Conservation (phyloP, 2,888 invertebrate genomes). For the Melanotus villosus region DNA sequence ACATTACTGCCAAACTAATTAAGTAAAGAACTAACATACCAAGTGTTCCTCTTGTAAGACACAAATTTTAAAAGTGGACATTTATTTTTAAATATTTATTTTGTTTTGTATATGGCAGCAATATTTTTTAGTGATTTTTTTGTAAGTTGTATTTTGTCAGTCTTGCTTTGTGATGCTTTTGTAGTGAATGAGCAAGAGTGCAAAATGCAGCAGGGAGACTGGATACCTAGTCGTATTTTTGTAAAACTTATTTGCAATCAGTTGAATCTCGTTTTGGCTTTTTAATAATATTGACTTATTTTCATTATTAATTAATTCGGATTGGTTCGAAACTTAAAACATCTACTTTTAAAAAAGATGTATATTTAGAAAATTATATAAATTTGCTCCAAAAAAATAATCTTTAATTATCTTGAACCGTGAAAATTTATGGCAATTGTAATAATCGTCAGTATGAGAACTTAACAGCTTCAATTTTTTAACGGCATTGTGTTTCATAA, state of each 20-base stretch:
- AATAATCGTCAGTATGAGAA: too few species aligned
- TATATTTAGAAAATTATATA: too few species aligned
- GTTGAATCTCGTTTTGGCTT: constrained; percentile 15
- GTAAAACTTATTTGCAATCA: constrained; percentile 13
- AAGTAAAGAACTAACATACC: constrained; percentile 44
- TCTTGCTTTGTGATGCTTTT: constrained; percentile 31
- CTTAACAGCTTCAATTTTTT: too few species aligned
- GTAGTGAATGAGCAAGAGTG: constrained; percentile 20
- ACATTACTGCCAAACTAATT: constrained; percentile 56
- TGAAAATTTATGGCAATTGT: too few species aligned
- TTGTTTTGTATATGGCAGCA: constrained; percentile 51
- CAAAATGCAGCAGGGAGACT: constrained; percentile 26
- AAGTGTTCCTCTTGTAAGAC: constrained; percentile 55
- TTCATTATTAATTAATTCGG: too few species aligned
- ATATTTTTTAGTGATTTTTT: constrained; percentile 44
- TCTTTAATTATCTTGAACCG: too few species aligned
- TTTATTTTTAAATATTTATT: constrained; percentile 50
- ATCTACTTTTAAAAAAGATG: too few species aligned
- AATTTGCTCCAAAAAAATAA: too few species aligned
- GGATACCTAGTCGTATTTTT: constrained; percentile 29
- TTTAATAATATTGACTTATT: neutral
- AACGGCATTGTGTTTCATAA: too few species aligned
- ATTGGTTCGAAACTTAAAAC: too few species aligned
- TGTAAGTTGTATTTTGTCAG: constrained; percentile 16
- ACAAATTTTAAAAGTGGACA: constrained; percentile 48